Percentiles rank a stretch among this genome's conserved stretches.
Evolutionary conservation across 2,888 invertebrate genomes (phyloP).

Genomic region (Halictus ligatus): DNA sequence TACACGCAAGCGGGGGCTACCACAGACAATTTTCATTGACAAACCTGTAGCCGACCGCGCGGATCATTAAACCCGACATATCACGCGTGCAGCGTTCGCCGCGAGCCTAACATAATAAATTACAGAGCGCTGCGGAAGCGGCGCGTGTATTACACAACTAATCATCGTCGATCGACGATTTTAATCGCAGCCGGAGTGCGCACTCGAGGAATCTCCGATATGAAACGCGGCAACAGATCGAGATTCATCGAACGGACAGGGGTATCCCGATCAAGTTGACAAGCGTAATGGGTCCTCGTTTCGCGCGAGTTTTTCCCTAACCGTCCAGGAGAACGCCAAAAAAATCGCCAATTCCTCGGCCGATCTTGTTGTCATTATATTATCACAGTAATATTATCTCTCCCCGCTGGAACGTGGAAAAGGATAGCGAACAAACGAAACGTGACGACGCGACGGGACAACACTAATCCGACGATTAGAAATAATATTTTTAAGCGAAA

Average conservation of each 20-base stretch:
- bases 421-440: too few relatives aligned
- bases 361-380: neutral
- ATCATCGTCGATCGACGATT: slow-evolving; percentile 12
- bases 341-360: slow-evolving; percentile 5
- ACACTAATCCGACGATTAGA: too few relatives aligned
- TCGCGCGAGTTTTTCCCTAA: slow-evolving; percentile 19
- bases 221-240: slow-evolving; percentile 45
- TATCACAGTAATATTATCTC: neutral
- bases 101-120: slow-evolving; percentile 1
- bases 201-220: slow-evolving; percentile 35
- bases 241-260: slow-evolving; percentile 51
- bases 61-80: neutral
- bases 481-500: too few relatives aligned
- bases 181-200: slow-evolving; percentile 21
- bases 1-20: neutral
- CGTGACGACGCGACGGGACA: too few relatives aligned
- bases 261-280: slow-evolving; percentile 40
- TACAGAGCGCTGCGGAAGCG: neutral
- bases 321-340: neutral
- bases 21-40: neutral
- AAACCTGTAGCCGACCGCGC: neutral
- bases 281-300: slow-evolving; percentile 46
- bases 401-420: neutral
- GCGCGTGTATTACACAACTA: slow-evolving; percentile 2
- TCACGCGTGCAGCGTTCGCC: neutral